Base-by-base conservation (phyloP, 2,113 vertebrate species). In the Camelus bactrianus region DNA sequence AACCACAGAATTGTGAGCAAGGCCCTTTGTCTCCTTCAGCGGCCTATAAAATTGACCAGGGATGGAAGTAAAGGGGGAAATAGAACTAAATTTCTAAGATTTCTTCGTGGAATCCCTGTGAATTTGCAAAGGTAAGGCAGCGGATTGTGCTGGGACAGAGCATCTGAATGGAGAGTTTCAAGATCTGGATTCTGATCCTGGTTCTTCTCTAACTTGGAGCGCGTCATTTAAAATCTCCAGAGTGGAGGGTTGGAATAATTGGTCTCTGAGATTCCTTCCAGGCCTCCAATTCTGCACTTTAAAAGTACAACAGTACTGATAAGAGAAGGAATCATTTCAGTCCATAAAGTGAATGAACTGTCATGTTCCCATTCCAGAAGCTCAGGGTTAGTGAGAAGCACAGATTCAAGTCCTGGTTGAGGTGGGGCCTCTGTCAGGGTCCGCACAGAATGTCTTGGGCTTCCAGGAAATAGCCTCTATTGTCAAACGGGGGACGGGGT, bases 201-300 rank as follows among this genome's bases (percentile, higher is more conserved):
- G n/a, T n/a, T 80, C 42, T 93, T 93, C 64, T 94, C 15, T 48
- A 28, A 89, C 82, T 77, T 92, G 64, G 81, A 95, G 28, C 19
- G 75, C 52, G 13, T 95, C 22, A 64, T 56, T 96, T 70, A 70
- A 76, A 93, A 90, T 76, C 50, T 62, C 50, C 56, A 48, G 80
- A 92, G 35, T 32, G 16, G 35, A 93, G 8, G 10, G 14, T 82
- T 89, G 8, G 69, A 86, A 35, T 54, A 70, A 64, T 64, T 85
- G 58, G 14, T 19, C 24, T 89, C 42, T 64, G 60, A 75, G 62
- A 82, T 92, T 89, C 38, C 64, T 13, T 88, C 35, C 17, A 80
- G 56, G 52, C 89, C 42, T 92, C 67, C 69, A 89, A 86, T 73
- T 86, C 75, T 79, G 26, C 60, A 70, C 67, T 95, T 93, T 93